These are phyloP conservation scores for Smittia sp. DNA, from an alignment of 2,888 invertebrate genomes.

Conservation along the genomic window DNA sequence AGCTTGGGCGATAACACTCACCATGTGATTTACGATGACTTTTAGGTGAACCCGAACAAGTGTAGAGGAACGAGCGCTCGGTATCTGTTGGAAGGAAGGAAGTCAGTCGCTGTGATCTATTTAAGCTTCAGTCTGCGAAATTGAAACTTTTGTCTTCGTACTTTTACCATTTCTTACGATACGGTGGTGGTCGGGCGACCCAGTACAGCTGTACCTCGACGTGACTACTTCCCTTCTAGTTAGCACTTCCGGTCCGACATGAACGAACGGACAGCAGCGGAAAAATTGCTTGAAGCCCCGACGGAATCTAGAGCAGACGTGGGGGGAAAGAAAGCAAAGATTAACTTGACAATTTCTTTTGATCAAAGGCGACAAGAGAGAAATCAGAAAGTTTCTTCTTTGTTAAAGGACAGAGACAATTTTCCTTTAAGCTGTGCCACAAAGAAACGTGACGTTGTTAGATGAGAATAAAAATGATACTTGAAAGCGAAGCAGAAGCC, in stretches of 20 bases:
- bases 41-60: slow-evolving; percentile 51
- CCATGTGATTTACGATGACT: slow-evolving; percentile 44
- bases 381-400: background rate
- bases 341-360: slow-evolving; percentile 5
- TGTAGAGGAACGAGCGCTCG: slow-evolving; percentile 52
- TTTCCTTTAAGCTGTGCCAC: background rate
- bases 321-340: slow-evolving; percentile 45
- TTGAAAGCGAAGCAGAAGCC: background rate
- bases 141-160: slow-evolving; percentile 45
- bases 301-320: slow-evolving; percentile 70
- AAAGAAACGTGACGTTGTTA: background rate
- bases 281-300: slow-evolving; percentile 91
- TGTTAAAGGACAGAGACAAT: background rate
- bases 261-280: slow-evolving; percentile 79
- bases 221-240: slow-evolving; percentile 73
- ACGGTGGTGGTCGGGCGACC: slow-evolving; percentile 70
- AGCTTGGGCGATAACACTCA: background rate
- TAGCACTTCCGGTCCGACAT: slow-evolving; percentile 65
- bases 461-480: background rate
- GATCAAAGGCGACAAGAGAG: background rate
- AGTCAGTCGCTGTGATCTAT: no score
- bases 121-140: background rate
- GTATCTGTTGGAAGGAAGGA: slow-evolving; percentile 47
- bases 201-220: slow-evolving; percentile 73
- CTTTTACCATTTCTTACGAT: slow-evolving; percentile 66